These are phyloP conservation scores for Gambusia holbrooki DNA, from an alignment of 2,113 vertebrate species.

Conservation along the genomic window DNA sequence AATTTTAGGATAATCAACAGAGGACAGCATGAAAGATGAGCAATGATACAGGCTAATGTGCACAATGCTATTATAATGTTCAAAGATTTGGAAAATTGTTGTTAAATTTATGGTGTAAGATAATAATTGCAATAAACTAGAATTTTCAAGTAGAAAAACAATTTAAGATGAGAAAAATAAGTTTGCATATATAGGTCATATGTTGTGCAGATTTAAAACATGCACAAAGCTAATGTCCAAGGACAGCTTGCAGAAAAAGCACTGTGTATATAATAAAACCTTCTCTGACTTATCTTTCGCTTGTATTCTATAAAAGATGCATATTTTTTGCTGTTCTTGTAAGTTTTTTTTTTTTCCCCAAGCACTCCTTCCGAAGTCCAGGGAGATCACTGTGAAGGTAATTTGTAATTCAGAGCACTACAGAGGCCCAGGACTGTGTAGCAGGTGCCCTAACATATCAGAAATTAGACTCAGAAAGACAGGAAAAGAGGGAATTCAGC, in stretches of 20 bases:
- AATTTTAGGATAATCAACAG: background rate
- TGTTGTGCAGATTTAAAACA: constrained; percentile 46
- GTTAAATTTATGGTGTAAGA: background rate
- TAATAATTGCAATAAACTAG: background rate
- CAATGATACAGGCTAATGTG: background rate
- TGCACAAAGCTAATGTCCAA: constrained; percentile 36
- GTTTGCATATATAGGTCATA: background rate
- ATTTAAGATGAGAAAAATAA: background rate
- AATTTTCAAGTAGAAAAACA: background rate
- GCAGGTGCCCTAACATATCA: constrained; percentile 52
- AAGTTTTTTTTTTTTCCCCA: constrained; percentile 29
- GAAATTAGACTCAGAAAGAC: constrained; percentile 57
- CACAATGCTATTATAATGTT: no score
- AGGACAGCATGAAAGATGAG: no score
- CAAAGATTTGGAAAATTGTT: background rate
- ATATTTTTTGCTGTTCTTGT: constrained; percentile 36
- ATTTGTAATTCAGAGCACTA: constrained; percentile 67
- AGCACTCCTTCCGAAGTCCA: constrained; percentile 36
- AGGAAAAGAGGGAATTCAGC: constrained; percentile 29
- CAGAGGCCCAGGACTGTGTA: constrained; percentile 41
- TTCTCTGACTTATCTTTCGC: constrained; percentile 48
- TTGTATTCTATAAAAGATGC: constrained; percentile 45
- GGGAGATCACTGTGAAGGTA: constrained; percentile 55
- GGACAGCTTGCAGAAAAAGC: constrained; percentile 19
- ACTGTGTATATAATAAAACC: constrained; percentile 30